Evolutionary conservation across 2,113 vertebrate genomes (phyloP), one percentile per base, ranked within the genome.

Genomic region (Picathartes gymnocephalus): DNA sequence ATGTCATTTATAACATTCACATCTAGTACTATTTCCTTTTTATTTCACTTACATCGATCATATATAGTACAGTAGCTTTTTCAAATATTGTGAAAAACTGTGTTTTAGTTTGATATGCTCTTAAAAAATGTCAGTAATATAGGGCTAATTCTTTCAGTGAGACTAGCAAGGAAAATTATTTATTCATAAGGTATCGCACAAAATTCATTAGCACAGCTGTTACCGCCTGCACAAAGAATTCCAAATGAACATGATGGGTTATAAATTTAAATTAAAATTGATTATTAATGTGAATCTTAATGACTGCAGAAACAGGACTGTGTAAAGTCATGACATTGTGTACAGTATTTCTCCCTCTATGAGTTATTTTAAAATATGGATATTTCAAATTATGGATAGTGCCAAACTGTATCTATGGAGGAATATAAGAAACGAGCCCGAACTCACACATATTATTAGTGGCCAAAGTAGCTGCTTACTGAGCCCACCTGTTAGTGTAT

Each of bases 191-290:
- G 47, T 92, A 90, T 86, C 3, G 0, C 93, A 90, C 54, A 82
- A 97, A 96, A 96, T 95, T 97, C 88, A 95, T 97, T 97, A 96
- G 92, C 93, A 79, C 96, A 97, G 93, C 89, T 97, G 96, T 91
- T 93, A 61, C 82, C 6, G 71, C 82, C 93, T 91, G 88, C 87
- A 81, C 70, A 89, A 90, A 93, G 96, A 96, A 97, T 97, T 95
- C 91, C 81, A 94, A 95, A 97, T 96, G 76, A 97, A 92, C 77
- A 76, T 83, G 91, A 82, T 83, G 61, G 61, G 45, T 86, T 91
- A 96, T 95, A 96, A 96, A 97, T 96, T 95, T 95, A 95, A 97
- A 97, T 97, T 91, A 92, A 91, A 97, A 97, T 84, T 96, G 74
- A 97, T 96, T 93, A 94, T 95, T 96, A 97, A 95, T 93, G 78